Evolutionary conservation across 2,888 invertebrate genomes (phyloP), one percentile per base, ranked within the genome.

Genomic region (Thalpophila matura): DNA sequence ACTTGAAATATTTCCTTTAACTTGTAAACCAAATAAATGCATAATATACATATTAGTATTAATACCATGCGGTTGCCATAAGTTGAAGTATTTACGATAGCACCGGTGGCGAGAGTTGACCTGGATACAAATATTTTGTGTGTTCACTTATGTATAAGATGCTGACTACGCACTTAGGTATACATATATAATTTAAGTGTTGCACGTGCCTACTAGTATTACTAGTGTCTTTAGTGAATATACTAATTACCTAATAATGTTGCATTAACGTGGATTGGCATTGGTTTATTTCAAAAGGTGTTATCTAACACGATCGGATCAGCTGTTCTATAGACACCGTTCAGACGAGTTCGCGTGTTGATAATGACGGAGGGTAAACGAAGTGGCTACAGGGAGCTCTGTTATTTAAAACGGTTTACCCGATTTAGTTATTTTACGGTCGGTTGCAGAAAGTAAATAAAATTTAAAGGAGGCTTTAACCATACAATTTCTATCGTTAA

Each of bases 321-420:
- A 85, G 83, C 83, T 86, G 81, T 73, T 79, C 50, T 63, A 62
- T 57, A 85, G 83, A 87, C 83, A 65, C 38, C 56, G 62, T 53
- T 72, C 77, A 86, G 84, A 86, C 83, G 51, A 66, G 79, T 74
- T 83, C 76, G 86, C 87, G 86, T 87, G 85, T 77, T 71, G 79
- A 73, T 87, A 87, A 87, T 87, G 71, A 74, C 61, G 46, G 45
- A 63, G 58, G 43, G 51, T 59, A 62, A 59, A 49, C 18, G 29
- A 42, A 47, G 63, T 60, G 57, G 59, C 40, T 57, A 35, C 22
- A 40, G 59, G 46, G 50, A 57, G 45, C 54, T 60, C 46, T 42
- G 57, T 72, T 71, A 55, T 66, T 71, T 56, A 10, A 43, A 72
- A 66, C 55, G 2, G 26, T 61, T 46, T 27, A 49, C 24, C 16